Evolutionary conservation across 2,113 vertebrate genomes (phyloP).

Genomic region (Takifugu flavidus): DNA sequence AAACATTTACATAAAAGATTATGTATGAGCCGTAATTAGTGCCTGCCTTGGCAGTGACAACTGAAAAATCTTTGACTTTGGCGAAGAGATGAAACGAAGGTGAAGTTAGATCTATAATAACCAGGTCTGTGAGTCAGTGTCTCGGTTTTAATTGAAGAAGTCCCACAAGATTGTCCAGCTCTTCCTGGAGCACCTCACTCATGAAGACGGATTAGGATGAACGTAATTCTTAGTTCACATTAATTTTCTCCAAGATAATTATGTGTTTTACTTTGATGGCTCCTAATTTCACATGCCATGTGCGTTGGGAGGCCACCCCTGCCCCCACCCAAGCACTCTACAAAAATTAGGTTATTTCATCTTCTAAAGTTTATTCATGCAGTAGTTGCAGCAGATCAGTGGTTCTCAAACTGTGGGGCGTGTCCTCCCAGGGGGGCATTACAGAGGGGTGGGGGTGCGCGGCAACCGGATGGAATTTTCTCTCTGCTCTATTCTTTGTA

Average conservation of each 20-base stretch:
- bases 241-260: slow-evolving; percentile 63
- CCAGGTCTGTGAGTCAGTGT: slow-evolving; percentile 57
- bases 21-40: slow-evolving; percentile 72
- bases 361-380: slow-evolving; percentile 33
- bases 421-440: too few relatives aligned
- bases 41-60: slow-evolving; percentile 55
- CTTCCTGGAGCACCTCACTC: slow-evolving; percentile 48
- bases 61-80: slow-evolving; percentile 47
- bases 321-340: background rate
- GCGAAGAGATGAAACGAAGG: slow-evolving; percentile 61
- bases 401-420: too few relatives aligned
- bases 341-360: slow-evolving; percentile 41
- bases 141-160: slow-evolving; percentile 68
- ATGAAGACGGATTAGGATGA: slow-evolving; percentile 55
- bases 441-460: too few relatives aligned
- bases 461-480: too few relatives aligned
- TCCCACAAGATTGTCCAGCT: slow-evolving; percentile 56
- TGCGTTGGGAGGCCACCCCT: slow-evolving; percentile 7
- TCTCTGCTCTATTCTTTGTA: too few relatives aligned
- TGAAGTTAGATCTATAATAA: slow-evolving; percentile 55
- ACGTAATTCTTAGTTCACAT: slow-evolving; percentile 59
- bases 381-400: slow-evolving; percentile 35
- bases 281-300: slow-evolving; percentile 35
- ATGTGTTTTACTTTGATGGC: slow-evolving; percentile 58
- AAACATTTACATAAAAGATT: slow-evolving; percentile 70